These are phyloP conservation scores for Poecilus cupreus DNA, from an alignment of 2,888 invertebrate genomes.

Conservation along the genomic window DNA sequence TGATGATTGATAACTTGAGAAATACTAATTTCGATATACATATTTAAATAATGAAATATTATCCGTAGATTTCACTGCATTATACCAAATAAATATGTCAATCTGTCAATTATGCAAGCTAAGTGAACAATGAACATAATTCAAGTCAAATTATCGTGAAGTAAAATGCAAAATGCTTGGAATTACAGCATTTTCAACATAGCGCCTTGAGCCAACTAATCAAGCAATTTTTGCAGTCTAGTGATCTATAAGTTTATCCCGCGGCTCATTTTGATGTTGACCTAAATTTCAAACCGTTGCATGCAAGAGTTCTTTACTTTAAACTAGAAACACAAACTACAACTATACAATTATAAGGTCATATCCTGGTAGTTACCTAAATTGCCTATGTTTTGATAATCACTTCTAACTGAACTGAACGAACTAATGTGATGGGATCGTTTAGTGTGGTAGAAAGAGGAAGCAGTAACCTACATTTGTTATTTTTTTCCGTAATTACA, in stretches of 20 bases:
- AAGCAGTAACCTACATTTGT: slow-evolving; percentile 20
- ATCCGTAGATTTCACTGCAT: not conserved
- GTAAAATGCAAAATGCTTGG: slow-evolving; percentile 9
- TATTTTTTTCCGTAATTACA: slow-evolving; percentile 16
- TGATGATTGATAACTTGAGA: too few relatives aligned
- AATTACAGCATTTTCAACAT: slow-evolving; percentile 24
- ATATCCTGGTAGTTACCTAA: not conserved
- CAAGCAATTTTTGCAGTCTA: slow-evolving; percentile 6
- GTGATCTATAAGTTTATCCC: slow-evolving; percentile 5
- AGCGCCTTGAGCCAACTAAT: slow-evolving; percentile 8
- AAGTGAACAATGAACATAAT: slow-evolving; percentile 35
- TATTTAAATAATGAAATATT: too few relatives aligned
- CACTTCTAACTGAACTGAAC: not conserved
- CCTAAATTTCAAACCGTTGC: slow-evolving; percentile 24
- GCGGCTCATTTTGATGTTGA: not conserved
- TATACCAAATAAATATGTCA: slow-evolving; percentile 20
- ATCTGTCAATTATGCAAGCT: slow-evolving; percentile 33
- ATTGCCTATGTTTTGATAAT: not conserved
- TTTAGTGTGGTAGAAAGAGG: not conserved
- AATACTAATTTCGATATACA: too few relatives aligned
- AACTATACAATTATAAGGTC: not conserved
- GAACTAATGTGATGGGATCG: not conserved
- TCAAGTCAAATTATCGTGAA: slow-evolving; percentile 27
- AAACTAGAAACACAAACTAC: not conserved
- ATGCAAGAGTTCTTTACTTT: not conserved